Evolutionary conservation across 1,140 invertebrate species (phyloP).

Genomic region (Apis mellifera): Amel_HAv3.1 CM009931.2:5486001-5486500

Average conservation of each 20-base stretch:
- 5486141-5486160: conserved; percentile 51
- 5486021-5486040: conserved; percentile 53
- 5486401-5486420: conserved; percentile 28
- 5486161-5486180: conserved; percentile 19
- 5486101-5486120: conserved; percentile 51
- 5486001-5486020: conserved; percentile 53
- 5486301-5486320: conserved; percentile 29
- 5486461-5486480: conserved; percentile 41
- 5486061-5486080: conserved; percentile 64
- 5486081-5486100: conserved; percentile 55
- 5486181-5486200: conserved; percentile 27
- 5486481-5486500: conserved; percentile 51
- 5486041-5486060: conserved; percentile 53
- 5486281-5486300: conserved; percentile 25
- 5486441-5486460: conserved; percentile 29
- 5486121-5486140: conserved; percentile 31
- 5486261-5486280: conserved; percentile 17
- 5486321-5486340: conserved; percentile 41
- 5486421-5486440: conserved; percentile 42
- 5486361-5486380: conserved; percentile 51
- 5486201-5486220: conserved; percentile 21
- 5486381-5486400: conserved; percentile 49
- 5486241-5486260: conserved; percentile 43
- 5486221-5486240: conserved; percentile 41
- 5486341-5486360: conserved; percentile 38